Conservation (phyloP, 2,797 vertebrate genomes). For the Etheostoma perlongum region DNA sequence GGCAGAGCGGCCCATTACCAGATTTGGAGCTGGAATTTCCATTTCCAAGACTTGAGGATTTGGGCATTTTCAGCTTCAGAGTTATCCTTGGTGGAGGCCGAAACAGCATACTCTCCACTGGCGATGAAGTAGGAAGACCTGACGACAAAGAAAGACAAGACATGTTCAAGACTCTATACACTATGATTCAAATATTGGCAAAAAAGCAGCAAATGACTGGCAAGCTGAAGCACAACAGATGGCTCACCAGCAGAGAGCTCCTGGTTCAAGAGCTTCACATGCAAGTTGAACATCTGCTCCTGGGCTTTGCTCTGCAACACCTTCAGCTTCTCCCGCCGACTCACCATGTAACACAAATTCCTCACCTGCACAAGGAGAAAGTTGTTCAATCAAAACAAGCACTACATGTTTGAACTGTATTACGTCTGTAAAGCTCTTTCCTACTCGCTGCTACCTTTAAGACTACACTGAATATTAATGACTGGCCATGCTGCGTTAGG, state of each 20-base stretch:
- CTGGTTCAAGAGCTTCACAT: conserved; percentile 93
- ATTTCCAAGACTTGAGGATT: conserved; percentile 85
- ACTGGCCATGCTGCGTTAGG: no score
- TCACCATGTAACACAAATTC: conserved; percentile 99
- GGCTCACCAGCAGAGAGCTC: conserved; percentile 91
- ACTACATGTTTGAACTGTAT: no score
- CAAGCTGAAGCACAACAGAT: no score
- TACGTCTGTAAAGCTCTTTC: neutral
- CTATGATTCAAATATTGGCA: neutral
- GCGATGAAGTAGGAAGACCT: conserved; percentile 90
- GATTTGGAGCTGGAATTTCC: conserved; percentile 87
- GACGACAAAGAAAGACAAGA: conserved; percentile 4
- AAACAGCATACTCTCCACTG: conserved; percentile 90
- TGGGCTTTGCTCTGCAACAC: conserved; percentile 95
- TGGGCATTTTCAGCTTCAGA: conserved; percentile 97
- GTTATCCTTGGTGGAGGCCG: conserved; percentile 94
- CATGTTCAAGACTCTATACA: neutral
- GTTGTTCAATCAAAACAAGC: neutral
- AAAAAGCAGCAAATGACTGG: neutral
- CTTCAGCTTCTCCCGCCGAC: conserved; percentile 97
- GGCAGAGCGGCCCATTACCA: conserved; percentile 88
- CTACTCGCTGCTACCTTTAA: neutral
- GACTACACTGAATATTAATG: no score
- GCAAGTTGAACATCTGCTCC: conserved; percentile 96
- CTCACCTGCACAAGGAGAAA: conserved; percentile 87